phyloP scores from a whole-genome alignment of 2,113 vertebrate genomes.

The Scartelaos histophorus region DNA sequence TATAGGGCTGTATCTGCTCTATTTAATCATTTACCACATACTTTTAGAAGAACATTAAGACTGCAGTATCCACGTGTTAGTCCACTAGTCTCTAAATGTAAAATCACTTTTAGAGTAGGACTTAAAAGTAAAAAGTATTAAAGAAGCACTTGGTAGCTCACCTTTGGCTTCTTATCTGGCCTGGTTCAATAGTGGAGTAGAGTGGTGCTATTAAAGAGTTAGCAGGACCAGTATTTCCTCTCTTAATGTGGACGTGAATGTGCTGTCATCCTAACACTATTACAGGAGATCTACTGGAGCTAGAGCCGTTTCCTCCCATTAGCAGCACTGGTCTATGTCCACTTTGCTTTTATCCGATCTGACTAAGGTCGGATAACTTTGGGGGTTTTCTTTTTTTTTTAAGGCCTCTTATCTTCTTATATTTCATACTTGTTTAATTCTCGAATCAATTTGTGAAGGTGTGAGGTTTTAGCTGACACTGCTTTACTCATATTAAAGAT shows the following conservation, averaged over 20 bases:
- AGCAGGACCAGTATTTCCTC: conserved; percentile 3
- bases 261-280: conserved; percentile 1
- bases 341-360: not conserved
- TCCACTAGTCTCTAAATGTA: not conserved
- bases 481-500: too few relatives aligned
- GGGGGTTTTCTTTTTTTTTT: not conserved
- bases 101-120: not conserved
- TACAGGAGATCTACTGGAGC: not conserved
- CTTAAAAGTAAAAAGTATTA: not conserved
- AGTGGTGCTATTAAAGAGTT: conserved; percentile 6
- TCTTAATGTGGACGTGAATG: conserved; percentile 1
- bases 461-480: too few relatives aligned
- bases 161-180: not conserved
- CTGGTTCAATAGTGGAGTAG: not conserved
- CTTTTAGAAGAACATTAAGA: too few relatives aligned
- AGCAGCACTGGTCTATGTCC: not conserved
- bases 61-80: too few relatives aligned
- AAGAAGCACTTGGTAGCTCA: not conserved
- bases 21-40: too few relatives aligned
- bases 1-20: too few relatives aligned
- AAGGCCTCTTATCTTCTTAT: not conserved
- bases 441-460: not conserved
- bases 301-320: conserved; percentile 2
- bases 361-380: not conserved
- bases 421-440: not conserved